These are phyloP conservation scores for Hirtodrosophila trivittata DNA, from an alignment of 2,888 invertebrate species.

Conservation along the genomic window DNA sequence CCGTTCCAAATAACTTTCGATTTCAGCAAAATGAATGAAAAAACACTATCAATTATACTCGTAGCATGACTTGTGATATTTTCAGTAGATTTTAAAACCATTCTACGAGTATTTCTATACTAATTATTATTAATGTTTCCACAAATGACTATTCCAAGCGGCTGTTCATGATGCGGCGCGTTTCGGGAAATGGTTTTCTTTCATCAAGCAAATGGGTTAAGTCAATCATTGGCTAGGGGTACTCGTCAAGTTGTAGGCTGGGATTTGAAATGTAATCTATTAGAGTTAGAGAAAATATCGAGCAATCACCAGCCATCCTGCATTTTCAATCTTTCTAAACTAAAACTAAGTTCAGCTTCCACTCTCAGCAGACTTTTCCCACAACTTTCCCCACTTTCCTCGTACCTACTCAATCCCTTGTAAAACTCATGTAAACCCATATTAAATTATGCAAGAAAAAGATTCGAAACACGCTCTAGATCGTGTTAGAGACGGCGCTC, in stretches of 20 bases:
- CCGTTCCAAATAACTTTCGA: slow-evolving; percentile 36
- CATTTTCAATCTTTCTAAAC: too few species aligned
- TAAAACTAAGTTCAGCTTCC: background rate
- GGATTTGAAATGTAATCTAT: too few species aligned
- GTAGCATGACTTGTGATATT: slow-evolving; percentile 32
- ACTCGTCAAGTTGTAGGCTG: too few species aligned
- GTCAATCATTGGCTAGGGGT: background rate
- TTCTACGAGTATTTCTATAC: slow-evolving; percentile 31
- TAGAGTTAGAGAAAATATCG: too few species aligned
- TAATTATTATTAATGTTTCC: slow-evolving; percentile 73
- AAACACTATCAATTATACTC: slow-evolving; percentile 53
- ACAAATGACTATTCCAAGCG: slow-evolving; percentile 39
- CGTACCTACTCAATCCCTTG: slow-evolving; percentile 48
- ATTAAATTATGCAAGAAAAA: slow-evolving; percentile 69
- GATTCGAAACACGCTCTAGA: slow-evolving; percentile 47
- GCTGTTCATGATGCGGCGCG: slow-evolving; percentile 17
- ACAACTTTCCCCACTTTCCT: slow-evolving; percentile 11
- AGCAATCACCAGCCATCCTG: too few species aligned
- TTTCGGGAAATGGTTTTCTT: slow-evolving; percentile 9
- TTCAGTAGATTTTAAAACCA: slow-evolving; percentile 5
- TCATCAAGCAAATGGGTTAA: slow-evolving; percentile 27
- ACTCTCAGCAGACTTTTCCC: slow-evolving; percentile 16
- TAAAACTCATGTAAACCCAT: slow-evolving; percentile 65
- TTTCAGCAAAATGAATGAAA: slow-evolving; percentile 33
- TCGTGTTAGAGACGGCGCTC: slow-evolving; percentile 49